Percentiles rank a stretch among this genome's conserved stretches.
Conservation (phyloP, 2,113 vertebrate genomes). For the Amphilophus citrinellus region DNA sequence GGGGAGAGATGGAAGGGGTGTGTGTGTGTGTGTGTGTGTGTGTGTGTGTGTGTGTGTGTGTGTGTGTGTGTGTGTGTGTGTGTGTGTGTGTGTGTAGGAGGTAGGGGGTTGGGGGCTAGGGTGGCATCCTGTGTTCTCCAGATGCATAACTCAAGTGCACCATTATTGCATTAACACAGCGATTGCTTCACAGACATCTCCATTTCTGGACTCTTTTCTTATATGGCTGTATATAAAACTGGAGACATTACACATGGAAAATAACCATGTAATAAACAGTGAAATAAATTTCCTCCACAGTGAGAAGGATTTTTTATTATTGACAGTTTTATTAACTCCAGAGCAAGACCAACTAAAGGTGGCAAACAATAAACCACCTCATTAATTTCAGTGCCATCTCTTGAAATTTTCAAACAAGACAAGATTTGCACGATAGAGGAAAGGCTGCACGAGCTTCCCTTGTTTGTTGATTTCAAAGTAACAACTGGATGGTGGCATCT, state of each 20-base stretch:
- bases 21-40: neutral
- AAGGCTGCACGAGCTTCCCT: neutral
- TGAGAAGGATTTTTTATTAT: constrained; percentile 58
- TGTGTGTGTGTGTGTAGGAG: neutral
- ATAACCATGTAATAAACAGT: constrained; percentile 51
- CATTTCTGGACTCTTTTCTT: constrained; percentile 58
- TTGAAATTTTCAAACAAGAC: constrained; percentile 43
- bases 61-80: neutral
- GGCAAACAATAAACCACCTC: constrained; percentile 69
- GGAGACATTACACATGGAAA: constrained; percentile 49
- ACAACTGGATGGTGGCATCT: neutral
- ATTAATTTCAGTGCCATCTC: constrained; percentile 69
- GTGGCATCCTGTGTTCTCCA: constrained; percentile 61
- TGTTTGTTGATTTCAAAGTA: constrained; percentile 23
- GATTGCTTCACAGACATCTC: constrained; percentile 69
- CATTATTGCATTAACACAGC: constrained; percentile 73
- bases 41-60: neutral
- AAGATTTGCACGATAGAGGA: constrained; percentile 27
- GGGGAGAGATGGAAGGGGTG: neutral
- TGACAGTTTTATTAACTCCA: constrained; percentile 74
- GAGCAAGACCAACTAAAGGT: constrained; percentile 45
- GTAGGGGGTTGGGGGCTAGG: constrained; percentile 2
- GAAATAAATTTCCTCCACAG: constrained; percentile 54
- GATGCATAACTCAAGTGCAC: constrained; percentile 72
- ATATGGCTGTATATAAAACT: constrained; percentile 34